phyloP scores from a whole-genome alignment of 2,797 vertebrate genomes.

The Bovichtus variegatus region DNA sequence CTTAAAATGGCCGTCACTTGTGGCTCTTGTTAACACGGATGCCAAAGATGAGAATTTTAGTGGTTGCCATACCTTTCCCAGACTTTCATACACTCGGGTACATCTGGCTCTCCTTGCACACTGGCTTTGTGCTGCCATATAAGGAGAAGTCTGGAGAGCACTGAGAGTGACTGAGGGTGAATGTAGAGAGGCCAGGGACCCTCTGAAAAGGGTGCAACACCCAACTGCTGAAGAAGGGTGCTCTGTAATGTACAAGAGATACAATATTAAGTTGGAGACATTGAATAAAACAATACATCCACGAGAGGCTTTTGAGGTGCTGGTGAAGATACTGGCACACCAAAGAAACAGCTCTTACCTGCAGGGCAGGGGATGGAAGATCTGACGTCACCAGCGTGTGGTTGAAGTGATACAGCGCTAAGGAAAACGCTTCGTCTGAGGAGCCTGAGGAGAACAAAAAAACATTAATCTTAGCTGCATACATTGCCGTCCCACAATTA shows the following conservation, averaged over 20 bases:
- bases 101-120: constrained; percentile 93
- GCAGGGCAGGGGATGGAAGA: constrained; percentile 94
- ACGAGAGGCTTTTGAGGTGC: not conserved
- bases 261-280: not conserved
- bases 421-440: constrained; percentile 96
- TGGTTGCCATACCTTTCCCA: constrained; percentile 93
- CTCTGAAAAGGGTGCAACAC: constrained; percentile 95
- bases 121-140: constrained; percentile 98
- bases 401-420: constrained; percentile 97
- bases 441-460: constrained; percentile 83
- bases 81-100: constrained; percentile 96
- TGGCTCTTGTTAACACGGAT: not conserved
- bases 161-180: constrained; percentile 95
- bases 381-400: constrained; percentile 98
- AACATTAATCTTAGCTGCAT: not conserved
- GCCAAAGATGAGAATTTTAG: not conserved
- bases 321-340: not conserved
- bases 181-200: constrained; percentile 98
- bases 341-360: constrained; percentile 81
- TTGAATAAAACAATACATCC: not conserved
- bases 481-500: not conserved
- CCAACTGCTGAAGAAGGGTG: constrained; percentile 95
- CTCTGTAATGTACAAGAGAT: constrained; percentile 83
- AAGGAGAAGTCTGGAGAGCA: constrained; percentile 94
- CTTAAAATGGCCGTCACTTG: not conserved